A percentile compares a stretch with the other conserved stretches of the same genome.
phyloP scores from a whole-genome alignment of 2,797 vertebrate species.

The Psittacula derbiana region DNA sequence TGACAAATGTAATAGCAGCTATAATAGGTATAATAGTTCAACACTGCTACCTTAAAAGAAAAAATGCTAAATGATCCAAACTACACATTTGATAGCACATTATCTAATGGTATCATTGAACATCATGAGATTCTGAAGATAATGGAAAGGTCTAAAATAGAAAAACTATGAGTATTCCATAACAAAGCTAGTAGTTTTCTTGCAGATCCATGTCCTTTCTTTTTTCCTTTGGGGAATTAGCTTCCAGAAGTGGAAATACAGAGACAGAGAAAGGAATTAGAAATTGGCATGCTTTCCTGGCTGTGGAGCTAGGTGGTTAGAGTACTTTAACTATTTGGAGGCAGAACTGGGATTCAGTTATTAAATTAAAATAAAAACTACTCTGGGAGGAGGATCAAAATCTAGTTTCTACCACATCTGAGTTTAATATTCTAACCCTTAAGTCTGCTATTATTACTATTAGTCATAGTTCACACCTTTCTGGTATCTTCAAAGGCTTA shows the following conservation, averaged over 20 bases:
- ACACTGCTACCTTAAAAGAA: not conserved
- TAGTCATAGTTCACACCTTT: not conserved
- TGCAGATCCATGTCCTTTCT: not conserved
- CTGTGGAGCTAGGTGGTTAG: not conserved
- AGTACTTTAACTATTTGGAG: not conserved
- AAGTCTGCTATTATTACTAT: not conserved
- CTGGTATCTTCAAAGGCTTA: not conserved
- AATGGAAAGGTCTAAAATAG: not conserved
- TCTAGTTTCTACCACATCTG: not conserved
- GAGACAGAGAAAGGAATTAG: not conserved
- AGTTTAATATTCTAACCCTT: not conserved
- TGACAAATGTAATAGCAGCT: not conserved
- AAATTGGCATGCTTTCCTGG: not conserved
- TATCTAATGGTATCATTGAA: not conserved
- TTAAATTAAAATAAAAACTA: not conserved
- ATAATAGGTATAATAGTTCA: not conserved
- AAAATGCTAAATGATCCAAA: not conserved
- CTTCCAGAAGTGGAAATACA: not conserved
- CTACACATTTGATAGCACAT: not conserved
- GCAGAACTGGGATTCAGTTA: not conserved
- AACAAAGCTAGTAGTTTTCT: not conserved
- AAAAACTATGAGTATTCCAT: not conserved
- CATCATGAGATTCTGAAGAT: not conserved
- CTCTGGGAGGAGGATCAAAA: not conserved
- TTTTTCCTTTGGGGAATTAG: not conserved